Base-by-base conservation (phyloP, 64 coral and sea anemone species). In the Anthopleura sola region DNA sequence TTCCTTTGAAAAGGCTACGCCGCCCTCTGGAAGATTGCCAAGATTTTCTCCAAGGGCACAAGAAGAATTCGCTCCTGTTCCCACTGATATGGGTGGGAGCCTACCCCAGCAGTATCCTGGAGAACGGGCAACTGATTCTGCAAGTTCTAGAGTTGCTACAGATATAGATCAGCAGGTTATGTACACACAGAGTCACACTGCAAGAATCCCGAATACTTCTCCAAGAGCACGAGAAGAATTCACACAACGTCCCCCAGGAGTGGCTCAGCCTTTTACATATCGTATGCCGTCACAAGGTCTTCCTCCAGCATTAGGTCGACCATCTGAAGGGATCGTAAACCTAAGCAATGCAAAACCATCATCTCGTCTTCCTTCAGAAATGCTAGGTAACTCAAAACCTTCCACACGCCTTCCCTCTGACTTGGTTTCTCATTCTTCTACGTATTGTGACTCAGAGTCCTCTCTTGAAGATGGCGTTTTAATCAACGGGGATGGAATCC, bases 401-500 rank as follows among this genome's bases (percentile, higher is more conserved):
- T 0, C 76, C 37, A 1, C 36, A 79, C 76, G 37, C 44, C 76
- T 79, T 7, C 76, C 76, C 19, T 79, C 76, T 48, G 37, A 79
- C 34, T 21, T 79, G 21, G 44, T 44, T 1, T 38, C 44, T 44
- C 76, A 79, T 9, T 44, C 76, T 8, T 3, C 44, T n/a, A 21
- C 37, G 20, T 48, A 3, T 44, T 44, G 21, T 11, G 76, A 79
- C 6, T 26, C 38, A 48, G 76, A 48, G 39, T 79, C 76, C 20
- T 46, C 17, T 23, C 36, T 79, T 24, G 76, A 24, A 44, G 76
- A 79, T 11, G 76, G 76, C 19, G 38, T 79, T 23, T 79, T 79
- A 18, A 79, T 79, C 76, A 37, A 79, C 24, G 87, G 90, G 16
- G 90, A 83, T 4, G 81, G 87, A 2, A 78, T 86, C 26, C 94